Conservation (phyloP, 2,797 vertebrate species). For the Lophotriccus pileatus region DNA sequence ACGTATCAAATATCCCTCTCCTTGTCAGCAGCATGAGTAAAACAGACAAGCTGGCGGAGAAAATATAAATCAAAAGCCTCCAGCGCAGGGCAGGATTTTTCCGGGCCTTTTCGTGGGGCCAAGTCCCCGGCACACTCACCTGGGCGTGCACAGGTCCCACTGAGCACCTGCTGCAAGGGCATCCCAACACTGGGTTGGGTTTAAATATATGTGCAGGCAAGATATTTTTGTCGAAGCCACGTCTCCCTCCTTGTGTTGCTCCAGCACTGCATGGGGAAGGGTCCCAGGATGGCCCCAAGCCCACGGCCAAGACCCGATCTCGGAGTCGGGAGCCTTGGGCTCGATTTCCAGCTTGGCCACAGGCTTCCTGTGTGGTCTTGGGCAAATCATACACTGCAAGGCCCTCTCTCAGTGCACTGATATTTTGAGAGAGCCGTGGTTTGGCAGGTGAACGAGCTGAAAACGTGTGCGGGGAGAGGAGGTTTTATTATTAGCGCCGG, state of each 20-base stretch:
- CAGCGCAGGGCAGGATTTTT: slow-evolving; percentile 28
- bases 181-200: not conserved
- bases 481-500: slow-evolving; percentile 45
- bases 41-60: slow-evolving; percentile 62
- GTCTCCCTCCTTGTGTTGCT: not conserved
- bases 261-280: fast-evolving
- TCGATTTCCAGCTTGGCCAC: slow-evolving; percentile 28
- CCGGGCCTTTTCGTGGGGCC: not conserved
- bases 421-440: slow-evolving; percentile 61
- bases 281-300: not conserved
- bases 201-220: not conserved
- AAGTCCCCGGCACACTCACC: fast-evolving
- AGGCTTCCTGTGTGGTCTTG: slow-evolving; percentile 64
- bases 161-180: slow-evolving; percentile 4
- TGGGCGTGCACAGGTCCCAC: not conserved
- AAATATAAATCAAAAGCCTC: slow-evolving; percentile 65
- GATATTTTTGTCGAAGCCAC: not conserved
- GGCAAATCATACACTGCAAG: slow-evolving; percentile 39
- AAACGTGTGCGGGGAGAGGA: not conserved
- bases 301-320: fast-evolving
- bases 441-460: slow-evolving; percentile 53
- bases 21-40: slow-evolving; percentile 69
- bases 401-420: not conserved
- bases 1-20: slow-evolving; percentile 63
- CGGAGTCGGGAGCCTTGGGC: not conserved